Evolutionary conservation across 2,113 vertebrate genomes (phyloP), one percentile per base, ranked within the genome.

Genomic region (human (Homo sapiens)): DNA sequence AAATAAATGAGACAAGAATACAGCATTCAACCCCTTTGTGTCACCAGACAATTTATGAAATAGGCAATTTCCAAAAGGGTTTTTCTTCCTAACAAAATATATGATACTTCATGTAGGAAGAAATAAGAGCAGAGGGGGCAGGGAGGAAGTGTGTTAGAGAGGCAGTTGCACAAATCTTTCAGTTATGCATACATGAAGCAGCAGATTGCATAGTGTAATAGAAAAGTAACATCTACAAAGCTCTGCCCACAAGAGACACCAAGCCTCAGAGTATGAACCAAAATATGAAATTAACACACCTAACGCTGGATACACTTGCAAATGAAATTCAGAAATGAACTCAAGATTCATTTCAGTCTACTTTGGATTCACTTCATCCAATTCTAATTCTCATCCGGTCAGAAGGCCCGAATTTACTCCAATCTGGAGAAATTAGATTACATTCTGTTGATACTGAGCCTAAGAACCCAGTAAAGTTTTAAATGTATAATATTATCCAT

Each of bases 1-100:
- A 99, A 99, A 99, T 99, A 99, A 99, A 99, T 99, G 99, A 99
- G 99, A 98, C 97, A 98, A 85, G 98, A 98, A 98, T 68, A 96
- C 30, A 97, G 98, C 23, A 92, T 61, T 97, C 96, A 96, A 98
- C 94, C 97, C 97, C 92, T 96, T 84, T 97, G 97, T 98, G 98
- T 96, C 98, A 97, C 73, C 22, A 55, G 45, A 95, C 97, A 96
- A 96, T 94, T 98, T 96, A 97, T 79, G 97, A 84, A 98, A 98
- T 96, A 61, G 97, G 96, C 96, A 83, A 97, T 83, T 98, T 97
- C 88, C 52, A 72, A 96, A 90, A 95, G 94, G 94, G 85, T 94
- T 89, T 91, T 95, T 66, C 83, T 68, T 90, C 86, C 90, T 84
- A 79, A 90, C 61, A 83, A 95, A 72, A 97, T 96, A 91, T 78